These are phyloP conservation scores for Anas acuta DNA, from an alignment of 2,797 vertebrate species.

Conservation along the genomic window DNA sequence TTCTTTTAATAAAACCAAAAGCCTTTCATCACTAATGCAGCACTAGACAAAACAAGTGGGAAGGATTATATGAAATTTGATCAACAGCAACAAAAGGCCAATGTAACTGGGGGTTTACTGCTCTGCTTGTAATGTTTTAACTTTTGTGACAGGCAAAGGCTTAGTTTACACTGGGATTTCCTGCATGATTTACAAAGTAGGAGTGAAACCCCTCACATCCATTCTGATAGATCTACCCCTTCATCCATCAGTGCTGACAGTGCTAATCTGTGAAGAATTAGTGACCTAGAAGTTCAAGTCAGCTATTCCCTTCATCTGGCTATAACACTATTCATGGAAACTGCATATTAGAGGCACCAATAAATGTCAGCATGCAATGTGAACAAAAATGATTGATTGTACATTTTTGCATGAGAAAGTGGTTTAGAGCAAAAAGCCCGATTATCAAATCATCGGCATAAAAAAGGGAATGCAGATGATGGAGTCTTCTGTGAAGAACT, in stretches of 20 bases:
- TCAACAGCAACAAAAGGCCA: conserved; percentile 19
- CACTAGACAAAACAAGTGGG: conserved; percentile 50
- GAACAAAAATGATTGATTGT: conserved; percentile 52
- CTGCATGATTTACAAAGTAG: conserved; percentile 29
- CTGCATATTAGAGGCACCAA: conserved; percentile 1
- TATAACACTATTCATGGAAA: conserved; percentile 44
- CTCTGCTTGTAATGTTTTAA: conserved; percentile 15
- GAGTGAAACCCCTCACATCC: background rate
- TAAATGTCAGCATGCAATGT: conserved; percentile 20
- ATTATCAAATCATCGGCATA: conserved; percentile 35
- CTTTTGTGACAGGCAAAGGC: background rate
- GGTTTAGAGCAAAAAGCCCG: conserved; percentile 37
- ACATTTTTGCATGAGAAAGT: conserved; percentile 35
- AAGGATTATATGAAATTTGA: conserved; percentile 51
- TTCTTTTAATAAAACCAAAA: conserved; percentile 30
- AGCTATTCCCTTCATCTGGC: conserved; percentile 37
- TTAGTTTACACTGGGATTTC: conserved; percentile 46
- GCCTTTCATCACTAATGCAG: conserved; percentile 43
- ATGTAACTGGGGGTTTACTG: background rate
- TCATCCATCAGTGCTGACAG: conserved; percentile 41
- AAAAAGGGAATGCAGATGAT: background rate
- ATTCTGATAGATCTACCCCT: background rate
- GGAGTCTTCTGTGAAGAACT: background rate
- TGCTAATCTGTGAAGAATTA: background rate
- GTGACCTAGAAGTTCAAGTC: conserved; percentile 36